Evolutionary conservation across 2,797 vertebrate species (phyloP).

Genomic region (Enteromius unitaeniatus): DNA sequence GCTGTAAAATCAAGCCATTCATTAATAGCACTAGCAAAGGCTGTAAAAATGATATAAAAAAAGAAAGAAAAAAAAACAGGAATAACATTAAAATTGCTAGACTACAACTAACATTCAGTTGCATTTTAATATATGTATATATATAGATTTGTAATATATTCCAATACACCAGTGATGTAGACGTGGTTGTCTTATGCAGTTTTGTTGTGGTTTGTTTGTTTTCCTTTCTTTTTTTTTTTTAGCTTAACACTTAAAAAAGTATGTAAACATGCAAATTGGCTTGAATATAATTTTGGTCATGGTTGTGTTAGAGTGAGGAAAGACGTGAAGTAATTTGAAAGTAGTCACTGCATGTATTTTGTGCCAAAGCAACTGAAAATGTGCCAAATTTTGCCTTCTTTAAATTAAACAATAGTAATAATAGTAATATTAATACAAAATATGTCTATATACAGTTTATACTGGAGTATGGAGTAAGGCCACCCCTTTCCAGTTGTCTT

Average conservation of each 20-base stretch:
- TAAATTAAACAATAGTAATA: neutral
- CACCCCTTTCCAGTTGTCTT: constrained; percentile 17
- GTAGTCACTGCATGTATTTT: neutral
- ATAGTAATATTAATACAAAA: too few relatives aligned
- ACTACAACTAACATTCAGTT: neutral
- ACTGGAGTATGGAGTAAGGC: neutral
- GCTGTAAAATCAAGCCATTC: neutral
- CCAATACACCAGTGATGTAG: neutral
- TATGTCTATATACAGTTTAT: too few relatives aligned
- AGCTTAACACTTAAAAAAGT: neutral
- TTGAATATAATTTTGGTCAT: neutral
- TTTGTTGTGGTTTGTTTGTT: too few relatives aligned
- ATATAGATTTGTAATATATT: neutral
- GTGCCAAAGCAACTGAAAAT: neutral
- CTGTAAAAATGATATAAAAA: neutral
- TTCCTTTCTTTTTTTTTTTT: too few relatives aligned
- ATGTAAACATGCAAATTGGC: neutral
- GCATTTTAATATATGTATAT: too few relatives aligned
- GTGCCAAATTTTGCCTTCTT: neutral
- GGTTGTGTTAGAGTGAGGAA: neutral
- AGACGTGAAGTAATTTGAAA: neutral
- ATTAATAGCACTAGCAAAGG: neutral
- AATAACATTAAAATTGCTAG: too few relatives aligned
- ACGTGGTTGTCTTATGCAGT: neutral
- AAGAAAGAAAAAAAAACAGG: neutral